Base-by-base conservation (phyloP, 2,888 invertebrate species). In the Caenorhabditis wallacei region DNA sequence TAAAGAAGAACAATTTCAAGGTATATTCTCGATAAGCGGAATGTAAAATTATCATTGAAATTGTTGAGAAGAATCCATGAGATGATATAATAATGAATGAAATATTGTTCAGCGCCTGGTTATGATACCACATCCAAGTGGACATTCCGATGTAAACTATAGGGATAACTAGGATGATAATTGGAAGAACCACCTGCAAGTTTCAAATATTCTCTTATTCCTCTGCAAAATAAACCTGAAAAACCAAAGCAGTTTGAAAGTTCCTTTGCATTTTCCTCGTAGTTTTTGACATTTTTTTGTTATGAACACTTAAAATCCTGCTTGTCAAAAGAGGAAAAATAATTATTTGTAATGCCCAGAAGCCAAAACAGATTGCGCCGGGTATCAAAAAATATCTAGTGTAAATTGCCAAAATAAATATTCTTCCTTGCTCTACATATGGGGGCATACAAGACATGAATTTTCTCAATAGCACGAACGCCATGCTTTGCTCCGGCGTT, bases 251-350 rank as follows among this genome's bases (percentile, higher is more conserved):
- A 13, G 11, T 37, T 16, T 61, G 61, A 22, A 61, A 40, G 11
- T 61, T 61, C 13, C 22, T 40, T 24, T 61, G 61, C 37, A 61
- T 20, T 7, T 61, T 22, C 40, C 13, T 7, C 13, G 61, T 61
- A 3, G 11, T 43, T 18, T 24, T 18, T 13, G 40, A 61, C 22
- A 61, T 22, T 4, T 26, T 26, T 16, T 7, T 54, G 11, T 26
- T 24, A 5, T 2, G 5, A 24, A 26, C 4, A 13, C 26, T 13
- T 22, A 54, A n/a, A 24, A 54, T 16, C 16, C 54, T 11, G 22
- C 26, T 54, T 10, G 54, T 54, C 26, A 20, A 54, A 54, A 24
- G 13, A 13, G 54, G 22, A 26, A 54, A 54, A 1, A 26, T 2
- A 1, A 54, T 10, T 13, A 54, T 24, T 13, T 54, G 54, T 5